A percentile compares a stretch with the other conserved stretches of the same genome.
These are phyloP conservation scores for Carettochelys insculpta DNA, from an alignment of 2,113 vertebrate species.

Conservation along the genomic window DNA sequence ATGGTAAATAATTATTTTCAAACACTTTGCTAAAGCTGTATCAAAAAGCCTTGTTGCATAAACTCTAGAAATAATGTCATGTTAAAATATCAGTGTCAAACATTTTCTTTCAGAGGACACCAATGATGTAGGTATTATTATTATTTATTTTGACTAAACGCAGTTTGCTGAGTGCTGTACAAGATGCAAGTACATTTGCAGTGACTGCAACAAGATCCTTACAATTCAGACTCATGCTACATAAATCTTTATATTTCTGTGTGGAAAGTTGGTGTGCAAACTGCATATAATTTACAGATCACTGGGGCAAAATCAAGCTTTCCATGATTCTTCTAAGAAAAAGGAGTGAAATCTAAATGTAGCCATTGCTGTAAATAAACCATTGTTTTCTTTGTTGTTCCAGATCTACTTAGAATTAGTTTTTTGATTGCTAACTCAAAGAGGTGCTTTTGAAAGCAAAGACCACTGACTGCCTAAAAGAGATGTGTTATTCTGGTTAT, in stretches of 20 bases:
- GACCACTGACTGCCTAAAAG: background rate
- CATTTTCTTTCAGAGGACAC: background rate
- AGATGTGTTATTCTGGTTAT: constrained; percentile 10
- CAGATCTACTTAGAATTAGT: constrained; percentile 19
- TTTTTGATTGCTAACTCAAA: constrained; percentile 13
- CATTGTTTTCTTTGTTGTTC: background rate
- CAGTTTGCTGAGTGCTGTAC: background rate
- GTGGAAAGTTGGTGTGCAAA: background rate
- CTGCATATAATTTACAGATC: accelerated
- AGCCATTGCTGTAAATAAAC: background rate
- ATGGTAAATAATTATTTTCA: background rate
- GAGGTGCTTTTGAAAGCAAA: constrained; percentile 15
- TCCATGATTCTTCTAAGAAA: background rate
- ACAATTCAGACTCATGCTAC: background rate
- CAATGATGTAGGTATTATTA: background rate
- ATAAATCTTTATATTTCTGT: background rate
- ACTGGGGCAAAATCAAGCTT: background rate
- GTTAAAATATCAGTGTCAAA: background rate
- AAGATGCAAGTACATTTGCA: background rate
- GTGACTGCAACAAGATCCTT: background rate
- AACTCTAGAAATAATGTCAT: background rate
- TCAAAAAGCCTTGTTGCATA: background rate
- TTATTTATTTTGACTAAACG: background rate
- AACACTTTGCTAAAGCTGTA: background rate
- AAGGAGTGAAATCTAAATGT: background rate